Base-by-base conservation (phyloP, 2,797 vertebrate genomes). In the Anguilla marmorata region DNA sequence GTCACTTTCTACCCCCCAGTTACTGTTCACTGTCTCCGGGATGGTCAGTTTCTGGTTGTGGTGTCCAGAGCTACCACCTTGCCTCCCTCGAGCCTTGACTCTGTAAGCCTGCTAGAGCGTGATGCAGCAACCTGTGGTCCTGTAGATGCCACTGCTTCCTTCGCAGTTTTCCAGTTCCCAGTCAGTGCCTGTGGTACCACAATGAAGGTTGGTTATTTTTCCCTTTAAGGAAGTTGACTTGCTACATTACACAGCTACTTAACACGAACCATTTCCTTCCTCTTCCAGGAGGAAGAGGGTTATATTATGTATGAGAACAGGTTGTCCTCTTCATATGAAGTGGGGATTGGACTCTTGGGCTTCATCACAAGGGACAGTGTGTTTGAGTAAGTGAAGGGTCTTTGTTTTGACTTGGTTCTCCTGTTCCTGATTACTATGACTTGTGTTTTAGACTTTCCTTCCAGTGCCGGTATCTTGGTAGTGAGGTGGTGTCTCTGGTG, bases 291-390 rank as follows among this genome's bases (percentile, higher is more conserved):
- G 74, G 95, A 96, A 54, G 92, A 89, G 0, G 92, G 89, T 12
- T 92, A 90, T 41, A 66, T 96, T 2, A 91, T 95, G 1, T 97
- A 96, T 8, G 95, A 96, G 89, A 97, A 96, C 92, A 92, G 93
- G 85, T 95, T 97, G 94, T 93, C 90, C 0, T 95, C 96, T 0
- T 93, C 92, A 0, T 95, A 96, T 88, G 95, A 96, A 88, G 95
- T 96, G 54, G 95, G 93, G 50, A 11, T 96, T 74, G 95, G 95
- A 33, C 92, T 93, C 33, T 92, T 89, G 88, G 96, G 96, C 0
- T 94, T 95, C 2, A 95, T 96, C 89, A 95, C 94, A 58, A 95
- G 96, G 87, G 96, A 96, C 89, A 94, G 95, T 85, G 90, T 92
- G 85, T 96, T 94, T 93, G 94, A 95, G 96, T 97, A 85, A 94